Evolutionary conservation across 1,140 invertebrate genomes (phyloP).

Genomic region (Drosophila subpulchrella): DNA sequence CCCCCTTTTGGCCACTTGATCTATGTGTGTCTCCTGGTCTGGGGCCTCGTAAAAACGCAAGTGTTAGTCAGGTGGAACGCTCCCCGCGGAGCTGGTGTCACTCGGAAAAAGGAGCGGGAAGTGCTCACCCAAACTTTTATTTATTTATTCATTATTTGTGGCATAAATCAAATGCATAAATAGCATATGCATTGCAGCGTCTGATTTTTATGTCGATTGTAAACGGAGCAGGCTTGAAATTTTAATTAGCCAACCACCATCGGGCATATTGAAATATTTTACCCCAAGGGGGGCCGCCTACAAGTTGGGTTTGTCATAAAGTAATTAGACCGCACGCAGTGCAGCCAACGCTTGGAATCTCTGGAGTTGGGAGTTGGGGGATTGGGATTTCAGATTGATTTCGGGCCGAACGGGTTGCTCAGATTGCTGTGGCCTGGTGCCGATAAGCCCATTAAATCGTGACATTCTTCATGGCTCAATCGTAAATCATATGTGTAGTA

Average conservation of each 20-base stretch:
- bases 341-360: conserved; percentile 54
- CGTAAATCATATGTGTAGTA: conserved; percentile 70
- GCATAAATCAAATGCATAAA: conserved; percentile 35
- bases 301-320: conserved; percentile 69
- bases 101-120: conserved; percentile 12
- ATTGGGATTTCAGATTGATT: conserved; percentile 20
- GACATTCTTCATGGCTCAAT: conserved; percentile 80
- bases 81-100: conserved; percentile 49
- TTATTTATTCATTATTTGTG: conserved; percentile 33
- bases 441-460: conserved; percentile 82
- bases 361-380: conserved; percentile 16
- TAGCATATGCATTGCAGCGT: conserved; percentile 6
- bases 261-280: conserved; percentile 49
- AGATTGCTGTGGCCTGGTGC: conserved; percentile 31
- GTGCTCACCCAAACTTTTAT: conserved; percentile 27
- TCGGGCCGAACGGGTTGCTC: conserved; percentile 31
- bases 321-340: conserved; percentile 81
- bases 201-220: conserved; percentile 43
- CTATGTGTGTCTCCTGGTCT: conserved; percentile 17
- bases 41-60: conserved; percentile 48
- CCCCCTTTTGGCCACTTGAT: conserved; percentile 10
- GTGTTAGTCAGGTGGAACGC: conserved; percentile 62
- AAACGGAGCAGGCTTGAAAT: conserved; percentile 48
- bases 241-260: conserved; percentile 65
- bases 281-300: conserved; percentile 6